Percentiles rank a stretch among this genome's conserved stretches.
phyloP scores from a whole-genome alignment of 2,113 vertebrate genomes.

The Benthochromis sp. region DNA sequence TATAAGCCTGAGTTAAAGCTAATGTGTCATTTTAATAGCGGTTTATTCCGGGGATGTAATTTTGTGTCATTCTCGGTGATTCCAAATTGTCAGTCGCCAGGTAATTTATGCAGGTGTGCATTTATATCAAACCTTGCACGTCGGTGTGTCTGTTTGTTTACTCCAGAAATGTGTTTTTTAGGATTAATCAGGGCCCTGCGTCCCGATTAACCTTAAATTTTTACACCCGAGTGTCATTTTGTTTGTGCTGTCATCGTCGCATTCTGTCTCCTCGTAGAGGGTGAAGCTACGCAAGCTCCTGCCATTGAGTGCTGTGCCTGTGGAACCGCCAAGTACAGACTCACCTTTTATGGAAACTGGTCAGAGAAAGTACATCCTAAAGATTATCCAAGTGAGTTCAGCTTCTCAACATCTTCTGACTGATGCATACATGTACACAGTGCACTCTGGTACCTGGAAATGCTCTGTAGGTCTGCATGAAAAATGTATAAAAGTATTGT shows the following conservation, averaged over 20 bases:
- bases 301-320: slow-evolving; percentile 90
- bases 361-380: slow-evolving; percentile 93
- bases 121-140: background rate
- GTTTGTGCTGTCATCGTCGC: background rate
- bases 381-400: slow-evolving; percentile 91
- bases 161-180: background rate
- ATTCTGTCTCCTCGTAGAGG: slow-evolving; percentile 26
- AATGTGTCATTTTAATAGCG: slow-evolving; percentile 22
- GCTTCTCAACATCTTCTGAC: background rate
- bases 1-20: slow-evolving; percentile 7
- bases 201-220: background rate
- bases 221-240: background rate
- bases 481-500: background rate
- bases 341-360: slow-evolving; percentile 97
- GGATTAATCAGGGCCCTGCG: background rate
- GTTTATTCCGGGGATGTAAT: background rate
- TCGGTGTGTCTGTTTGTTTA: background rate
- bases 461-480: background rate
- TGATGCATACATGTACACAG: background rate
- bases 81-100: background rate
- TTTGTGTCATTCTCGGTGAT: background rate
- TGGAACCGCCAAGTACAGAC: slow-evolving; percentile 93
- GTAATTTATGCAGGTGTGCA: background rate
- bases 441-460: background rate
- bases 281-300: slow-evolving; percentile 76